Percentiles rank a stretch among this genome's conserved stretches.
Evolutionary conservation across 2,113 vertebrate genomes (phyloP).

Genomic region (Etheostoma cragini): DNA sequence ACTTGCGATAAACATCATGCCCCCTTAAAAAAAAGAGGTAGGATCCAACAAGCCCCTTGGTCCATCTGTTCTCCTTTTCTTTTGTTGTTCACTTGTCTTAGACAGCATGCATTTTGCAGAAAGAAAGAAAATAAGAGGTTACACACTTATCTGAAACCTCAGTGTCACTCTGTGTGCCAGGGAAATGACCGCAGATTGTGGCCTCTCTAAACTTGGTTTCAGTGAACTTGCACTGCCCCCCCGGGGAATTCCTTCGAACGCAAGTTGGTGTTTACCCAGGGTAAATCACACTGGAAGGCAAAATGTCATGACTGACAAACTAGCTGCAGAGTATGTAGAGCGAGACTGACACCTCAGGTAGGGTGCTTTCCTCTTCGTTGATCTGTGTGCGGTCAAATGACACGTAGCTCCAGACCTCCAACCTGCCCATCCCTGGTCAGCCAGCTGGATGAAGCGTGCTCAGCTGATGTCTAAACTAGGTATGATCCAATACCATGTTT

Average conservation of each 20-base stretch:
- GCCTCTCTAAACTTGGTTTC: slow-evolving; percentile 39
- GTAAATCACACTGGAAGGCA: slow-evolving; percentile 17
- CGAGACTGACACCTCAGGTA: slow-evolving; percentile 23
- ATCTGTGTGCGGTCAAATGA: neutral
- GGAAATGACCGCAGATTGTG: slow-evolving; percentile 43
- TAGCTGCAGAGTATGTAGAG: neutral
- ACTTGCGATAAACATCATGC: slow-evolving; percentile 30
- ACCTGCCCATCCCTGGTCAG: slow-evolving; percentile 40
- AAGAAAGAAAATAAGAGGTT: slow-evolving; percentile 55
- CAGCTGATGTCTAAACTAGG: neutral
- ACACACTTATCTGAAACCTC: slow-evolving; percentile 26
- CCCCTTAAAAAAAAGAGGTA: slow-evolving; percentile 1
- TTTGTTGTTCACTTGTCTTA: slow-evolving; percentile 34
- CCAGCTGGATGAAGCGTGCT: slow-evolving; percentile 3
- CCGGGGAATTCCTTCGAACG: slow-evolving; percentile 20
- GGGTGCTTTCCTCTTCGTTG: slow-evolving; percentile 1
- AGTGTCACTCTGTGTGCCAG: slow-evolving; percentile 44
- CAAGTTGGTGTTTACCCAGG: slow-evolving; percentile 32
- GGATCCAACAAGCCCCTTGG: neutral
- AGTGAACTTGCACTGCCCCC: slow-evolving; percentile 35
- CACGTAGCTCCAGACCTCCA: neutral
- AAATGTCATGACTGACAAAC: slow-evolving; percentile 37
- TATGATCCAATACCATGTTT: too few relatives aligned
- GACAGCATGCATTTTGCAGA: slow-evolving; percentile 19
- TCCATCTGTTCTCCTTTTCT: slow-evolving; percentile 19